Evolutionary conservation across 1,140 invertebrate species (phyloP), one percentile per base, ranked within the genome.

Genomic region (Orchestia grillus): DNA sequence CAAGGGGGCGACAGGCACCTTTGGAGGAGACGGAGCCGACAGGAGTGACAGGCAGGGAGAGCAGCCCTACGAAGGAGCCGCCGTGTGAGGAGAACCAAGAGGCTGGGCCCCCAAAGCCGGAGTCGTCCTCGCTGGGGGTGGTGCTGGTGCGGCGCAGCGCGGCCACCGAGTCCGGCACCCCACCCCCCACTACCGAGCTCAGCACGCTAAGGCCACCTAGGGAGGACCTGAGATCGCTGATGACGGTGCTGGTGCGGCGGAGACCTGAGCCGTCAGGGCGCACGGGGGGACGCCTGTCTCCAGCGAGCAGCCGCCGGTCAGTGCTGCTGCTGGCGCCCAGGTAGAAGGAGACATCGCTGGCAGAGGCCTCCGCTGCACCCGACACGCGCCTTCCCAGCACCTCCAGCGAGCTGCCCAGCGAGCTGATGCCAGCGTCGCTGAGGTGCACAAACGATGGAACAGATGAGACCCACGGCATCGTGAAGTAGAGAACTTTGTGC

Each of bases 211-310:
- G 36, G 43, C 92, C 92, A 40, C 44, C 92, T 8, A 94, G 19
- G 6, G 92, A 44, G 47, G 92, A 44, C 41, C 44, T 94, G 44
- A 94, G 1, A 44, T 94, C 97, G 96, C 97, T 97, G 87, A 97
- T 96, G 16, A 97, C 97, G 96, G 97, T 97, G 11, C 97, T 94
- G 6, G 97, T 97, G 95, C 97, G 96, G 95, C 97, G 97, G 95
- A 96, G 97, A 28, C 97, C 97, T 94, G 97, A 97, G 95, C 97
- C 97, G 40, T 97, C 92, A 94, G 92, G 4, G 44, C 43, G 92
- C 88, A 36, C 41, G 40, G 28, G 6, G 36, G 44, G 3, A 4
- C 44, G 43, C 92, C 47, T 94, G 44, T 90, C 88, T 8, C n/a
- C 1, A 19, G 92, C 6, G 6, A 40, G 40, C 44, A 94, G 92